Evolutionary conservation across 2,113 vertebrate genomes (phyloP).

Genomic region (Crocuta crocuta): DNA sequence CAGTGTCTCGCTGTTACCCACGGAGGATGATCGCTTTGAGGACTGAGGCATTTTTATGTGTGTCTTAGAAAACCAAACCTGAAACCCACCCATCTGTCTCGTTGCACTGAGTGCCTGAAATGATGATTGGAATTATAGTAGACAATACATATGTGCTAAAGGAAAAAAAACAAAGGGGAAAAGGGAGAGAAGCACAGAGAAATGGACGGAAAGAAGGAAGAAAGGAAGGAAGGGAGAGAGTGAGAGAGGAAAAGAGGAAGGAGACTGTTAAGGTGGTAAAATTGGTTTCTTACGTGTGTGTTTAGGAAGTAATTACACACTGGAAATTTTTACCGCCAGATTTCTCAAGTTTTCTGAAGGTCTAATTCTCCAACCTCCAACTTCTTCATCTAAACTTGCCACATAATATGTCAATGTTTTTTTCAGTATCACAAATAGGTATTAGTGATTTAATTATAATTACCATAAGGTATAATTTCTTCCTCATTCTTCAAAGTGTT

Average conservation of each 20-base stretch:
- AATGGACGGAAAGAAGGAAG: no score
- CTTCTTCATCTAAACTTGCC: background rate
- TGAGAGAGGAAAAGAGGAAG: no score
- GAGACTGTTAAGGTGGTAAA: background rate
- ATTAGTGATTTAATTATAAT: background rate
- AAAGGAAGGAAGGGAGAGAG: fast-evolving
- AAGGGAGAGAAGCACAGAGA: background rate
- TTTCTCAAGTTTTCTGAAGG: background rate
- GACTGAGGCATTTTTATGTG: background rate
- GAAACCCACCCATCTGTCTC: background rate
- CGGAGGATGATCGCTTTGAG: background rate
- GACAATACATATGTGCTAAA: background rate
- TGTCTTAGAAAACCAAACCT: background rate
- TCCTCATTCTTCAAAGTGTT: conserved; percentile 50
- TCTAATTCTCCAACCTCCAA: background rate
- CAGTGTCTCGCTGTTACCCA: background rate
- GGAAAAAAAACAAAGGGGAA: background rate
- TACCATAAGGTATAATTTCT: background rate
- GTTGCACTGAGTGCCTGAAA: background rate
- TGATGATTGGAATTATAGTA: background rate
- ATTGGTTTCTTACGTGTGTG: background rate
- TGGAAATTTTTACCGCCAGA: background rate
- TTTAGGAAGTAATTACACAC: background rate
- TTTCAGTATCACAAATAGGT: background rate
- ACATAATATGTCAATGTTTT: background rate